Base-by-base conservation (phyloP, 2,888 invertebrate genomes). In the Phlogophora meticulosa region DNA sequence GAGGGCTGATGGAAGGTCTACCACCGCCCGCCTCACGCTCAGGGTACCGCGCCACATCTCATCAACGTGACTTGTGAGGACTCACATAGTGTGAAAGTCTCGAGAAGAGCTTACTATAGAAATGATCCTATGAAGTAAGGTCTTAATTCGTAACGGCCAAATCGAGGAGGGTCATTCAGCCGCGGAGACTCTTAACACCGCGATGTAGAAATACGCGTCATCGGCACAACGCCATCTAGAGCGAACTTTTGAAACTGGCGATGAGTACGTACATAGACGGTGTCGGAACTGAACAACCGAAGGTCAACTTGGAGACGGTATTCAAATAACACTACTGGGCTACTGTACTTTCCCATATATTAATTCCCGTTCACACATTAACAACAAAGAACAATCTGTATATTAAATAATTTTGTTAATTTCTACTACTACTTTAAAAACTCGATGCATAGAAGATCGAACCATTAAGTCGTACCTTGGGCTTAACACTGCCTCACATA, bases 31-130 rank as follows among this genome's bases (percentile, higher is more conserved):
- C 71, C 73, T 74, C 73, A 77, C 73, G 73, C 73, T 77, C 73
- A 74, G 77, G 77, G 77, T 7, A 55, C 73, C 74, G 66, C 69
- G 72, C 74, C 78, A 74, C 78, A 10, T 43, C 78, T 78, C 74
- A 76, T 74, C 74, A 74, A 77, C 74, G 74, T 78, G 74, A 45
- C 64, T 74, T 59, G 72, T 76, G 77, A 75, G 73, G 73, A 76
- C 73, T 73, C 73, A 71, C 73, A 71, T 73, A 40, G 56, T 73
- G 73, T 73, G 77, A 73, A 73, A 73, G 71, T 73, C 73, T 73
- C 73, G 73, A 53, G 73, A 73, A 73, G 69, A 72, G 72, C 72
- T 72, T 75, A 75, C 72, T 72, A 72, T 72, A 72, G 72, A 72
- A 72, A 72, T 74, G 75, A 72, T 72, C 65, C 65, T 66, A 66